Evolutionary conservation across 2,888 invertebrate genomes (phyloP), one percentile per base, ranked within the genome.

Genomic region (Aleiodes alternator): DNA sequence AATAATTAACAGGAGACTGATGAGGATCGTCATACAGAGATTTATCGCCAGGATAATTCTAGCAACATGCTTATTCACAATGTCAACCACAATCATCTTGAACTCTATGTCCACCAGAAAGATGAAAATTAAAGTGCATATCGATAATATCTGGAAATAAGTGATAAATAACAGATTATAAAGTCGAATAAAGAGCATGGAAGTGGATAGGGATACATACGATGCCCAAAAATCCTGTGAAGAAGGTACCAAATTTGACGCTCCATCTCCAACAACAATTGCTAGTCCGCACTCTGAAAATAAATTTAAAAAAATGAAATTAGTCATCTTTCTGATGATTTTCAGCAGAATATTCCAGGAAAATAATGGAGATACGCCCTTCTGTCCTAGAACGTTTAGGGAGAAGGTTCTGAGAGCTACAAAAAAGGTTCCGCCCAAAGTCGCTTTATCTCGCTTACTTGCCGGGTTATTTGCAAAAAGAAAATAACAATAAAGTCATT

Each of bases 21-120:
- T 95, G 76, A 96, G 90, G 77, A 96, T 94, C 5, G 96, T 96
- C 93, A 96, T 96, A 82, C 93, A 93, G 74, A 96, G 91, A 89
- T 96, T 96, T 81, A 96, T 92, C 9, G 94, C 93, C 79, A 96
- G 90, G 82, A 96, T 95, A 79, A 96, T 94, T 90, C 94, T 94
- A 76, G 95, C 94, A 92, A 92, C 92, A 84, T 91, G 91, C 83
- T 93, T 92, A 83, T 94, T 93, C 56, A 95, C 89, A 84, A 93
- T 92, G 86, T 95, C 94, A 80, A 96, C 92, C 55, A 96, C 91
- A 85, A 95, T 94, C n/a, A 95, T 96, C 86, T 93, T 94, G 90
- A 95, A 94, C 82, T 94, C 93, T 64, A 95, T 92, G 12, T 75
- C 76, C 69, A 92, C 91, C 61, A 90, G 91, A 90, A 95, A 93